These are phyloP conservation scores for Scomber japonicus DNA, from an alignment of 2,113 vertebrate genomes.

Conservation along the genomic window DNA sequence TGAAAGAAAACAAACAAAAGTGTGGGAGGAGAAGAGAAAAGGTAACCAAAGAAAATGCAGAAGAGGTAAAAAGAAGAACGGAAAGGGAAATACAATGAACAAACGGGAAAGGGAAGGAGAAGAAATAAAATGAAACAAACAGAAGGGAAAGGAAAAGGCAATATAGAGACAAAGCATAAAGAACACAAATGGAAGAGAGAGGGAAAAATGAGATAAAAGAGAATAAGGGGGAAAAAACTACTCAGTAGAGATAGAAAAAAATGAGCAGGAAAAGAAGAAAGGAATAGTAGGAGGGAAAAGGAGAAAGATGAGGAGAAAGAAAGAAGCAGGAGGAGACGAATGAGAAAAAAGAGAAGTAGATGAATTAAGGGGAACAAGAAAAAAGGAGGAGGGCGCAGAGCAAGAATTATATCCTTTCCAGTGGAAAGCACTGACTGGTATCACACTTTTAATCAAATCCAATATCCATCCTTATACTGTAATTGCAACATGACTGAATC, in stretches of 20 bases:
- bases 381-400: background rate
- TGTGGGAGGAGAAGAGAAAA: background rate
- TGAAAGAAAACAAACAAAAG: no score
- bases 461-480: background rate
- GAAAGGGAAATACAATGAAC: background rate
- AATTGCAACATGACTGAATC: background rate
- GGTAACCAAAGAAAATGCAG: no score
- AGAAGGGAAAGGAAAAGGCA: background rate
- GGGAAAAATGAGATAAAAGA: conserved; percentile 10
- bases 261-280: background rate
- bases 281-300: background rate
- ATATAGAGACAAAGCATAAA: conserved; percentile 8
- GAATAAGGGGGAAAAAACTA: background rate
- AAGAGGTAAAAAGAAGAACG: background rate
- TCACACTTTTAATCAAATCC: background rate
- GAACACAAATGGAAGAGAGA: background rate
- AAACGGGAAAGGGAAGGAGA: background rate
- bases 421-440: background rate
- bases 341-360: no score
- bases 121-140: background rate
- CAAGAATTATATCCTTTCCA: no score
- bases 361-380: no score
- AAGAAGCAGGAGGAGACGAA: no score
- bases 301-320: no score
- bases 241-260: background rate